phyloP scores from a whole-genome alignment of 1,140 invertebrate genomes.

The Anagrus nilaparvatae region DNA sequence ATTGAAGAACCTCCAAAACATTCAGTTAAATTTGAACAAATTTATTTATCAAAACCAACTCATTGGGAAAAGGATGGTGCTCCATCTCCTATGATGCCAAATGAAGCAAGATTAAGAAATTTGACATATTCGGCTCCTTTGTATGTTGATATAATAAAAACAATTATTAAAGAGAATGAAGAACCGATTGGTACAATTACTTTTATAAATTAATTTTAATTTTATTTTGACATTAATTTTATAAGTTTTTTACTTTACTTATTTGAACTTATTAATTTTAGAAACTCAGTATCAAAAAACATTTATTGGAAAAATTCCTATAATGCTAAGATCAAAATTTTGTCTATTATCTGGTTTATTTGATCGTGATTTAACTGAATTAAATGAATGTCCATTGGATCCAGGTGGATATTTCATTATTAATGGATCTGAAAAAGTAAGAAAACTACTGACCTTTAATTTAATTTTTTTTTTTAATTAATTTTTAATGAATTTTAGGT shows the following conservation, averaged over 20 bases:
- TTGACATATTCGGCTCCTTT: slow-evolving; percentile 92
- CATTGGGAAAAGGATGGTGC: slow-evolving; percentile 99
- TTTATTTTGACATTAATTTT: slow-evolving; percentile 41
- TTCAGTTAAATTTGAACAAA: slow-evolving; percentile 94
- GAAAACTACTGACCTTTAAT: slow-evolving; percentile 1
- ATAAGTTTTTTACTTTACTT: slow-evolving; percentile 62
- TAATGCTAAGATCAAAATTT: slow-evolving; percentile 95
- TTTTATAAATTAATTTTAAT: slow-evolving; percentile 32
- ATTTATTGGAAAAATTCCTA: slow-evolving; percentile 98
- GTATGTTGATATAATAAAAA: slow-evolving; percentile 97
- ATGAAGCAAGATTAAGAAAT: slow-evolving; percentile 83
- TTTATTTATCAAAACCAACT: slow-evolving; percentile 96
- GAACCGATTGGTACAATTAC: slow-evolving; percentile 68
- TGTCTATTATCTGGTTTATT: slow-evolving; percentile 84
- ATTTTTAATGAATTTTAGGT: slow-evolving; percentile 15
- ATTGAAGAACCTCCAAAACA: slow-evolving; percentile 82
- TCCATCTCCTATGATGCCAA: slow-evolving; percentile 97
- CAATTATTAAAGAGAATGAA: slow-evolving; percentile 36
- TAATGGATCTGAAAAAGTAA: slow-evolving; percentile 89
- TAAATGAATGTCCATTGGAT: slow-evolving; percentile 98
- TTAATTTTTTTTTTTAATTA: slow-evolving; percentile 5
- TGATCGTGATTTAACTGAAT: slow-evolving; percentile 94
- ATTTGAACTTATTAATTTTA: too few species aligned
- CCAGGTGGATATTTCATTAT: slow-evolving; percentile 96
- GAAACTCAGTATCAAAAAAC: slow-evolving; percentile 64